These are phyloP conservation scores for Thalassoma bifasciatum DNA, from an alignment of 2,113 vertebrate species.

Conservation along the genomic window DNA sequence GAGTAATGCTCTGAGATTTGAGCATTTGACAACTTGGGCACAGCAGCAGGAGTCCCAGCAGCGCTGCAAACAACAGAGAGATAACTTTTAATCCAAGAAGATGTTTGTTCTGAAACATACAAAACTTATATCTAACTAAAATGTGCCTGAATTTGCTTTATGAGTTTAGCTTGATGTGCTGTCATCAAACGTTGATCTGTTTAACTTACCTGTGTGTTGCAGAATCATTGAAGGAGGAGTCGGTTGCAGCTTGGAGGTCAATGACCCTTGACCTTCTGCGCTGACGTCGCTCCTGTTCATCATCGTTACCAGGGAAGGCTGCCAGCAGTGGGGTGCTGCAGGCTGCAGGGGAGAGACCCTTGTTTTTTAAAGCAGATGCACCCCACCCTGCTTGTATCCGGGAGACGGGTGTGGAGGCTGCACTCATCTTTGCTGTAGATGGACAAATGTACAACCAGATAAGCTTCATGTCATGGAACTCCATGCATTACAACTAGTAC, in stretches of 20 bases:
- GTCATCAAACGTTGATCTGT: neutral
- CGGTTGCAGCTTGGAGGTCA: constrained; percentile 82
- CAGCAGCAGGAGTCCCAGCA: constrained; percentile 81
- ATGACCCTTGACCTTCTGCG: constrained; percentile 87
- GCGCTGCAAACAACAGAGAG: constrained; percentile 60
- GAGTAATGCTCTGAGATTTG: constrained; percentile 96
- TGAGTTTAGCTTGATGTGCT: neutral
- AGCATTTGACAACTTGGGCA: constrained; percentile 87
- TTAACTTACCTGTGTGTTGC: constrained; percentile 71
- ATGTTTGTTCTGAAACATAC: neutral
- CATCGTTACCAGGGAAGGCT: constrained; percentile 89
- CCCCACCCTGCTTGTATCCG: constrained; percentile 72
- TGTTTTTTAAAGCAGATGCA: constrained; percentile 73
- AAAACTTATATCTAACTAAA: neutral
- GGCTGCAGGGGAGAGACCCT: constrained; percentile 70
- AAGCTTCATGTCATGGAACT: no score
- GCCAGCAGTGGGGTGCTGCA: constrained; percentile 84
- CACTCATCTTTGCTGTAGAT: constrained; percentile 73
- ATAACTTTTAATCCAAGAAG: neutral
- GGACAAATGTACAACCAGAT: neutral
- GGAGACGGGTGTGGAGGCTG: constrained; percentile 75
- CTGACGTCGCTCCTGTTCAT: constrained; percentile 89
- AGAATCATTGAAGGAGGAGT: constrained; percentile 80
- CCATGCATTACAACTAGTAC: no score
- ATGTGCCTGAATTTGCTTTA: no score